Conservation (phyloP, 2,797 vertebrate genomes). For the Dermochelys coriacea region DNA sequence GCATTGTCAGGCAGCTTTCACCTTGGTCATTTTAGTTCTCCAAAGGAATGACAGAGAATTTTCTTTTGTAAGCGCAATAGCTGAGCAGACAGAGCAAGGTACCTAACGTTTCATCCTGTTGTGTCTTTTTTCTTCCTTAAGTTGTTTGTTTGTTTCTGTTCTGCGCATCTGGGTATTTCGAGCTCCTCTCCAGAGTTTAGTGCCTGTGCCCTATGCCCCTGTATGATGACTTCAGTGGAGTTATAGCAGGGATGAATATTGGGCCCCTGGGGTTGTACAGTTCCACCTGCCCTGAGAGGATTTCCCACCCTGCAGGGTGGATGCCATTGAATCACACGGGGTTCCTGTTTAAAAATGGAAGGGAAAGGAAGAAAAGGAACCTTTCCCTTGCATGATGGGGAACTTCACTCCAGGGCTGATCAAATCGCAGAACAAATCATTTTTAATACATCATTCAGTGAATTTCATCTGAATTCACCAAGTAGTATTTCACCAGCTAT, state of each 20-base stretch:
- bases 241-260: neutral
- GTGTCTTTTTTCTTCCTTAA: neutral
- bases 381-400: neutral
- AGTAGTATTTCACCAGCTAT: neutral
- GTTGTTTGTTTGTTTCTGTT: neutral
- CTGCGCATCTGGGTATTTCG: accelerated
- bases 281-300: accelerated
- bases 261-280: neutral
- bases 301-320: neutral
- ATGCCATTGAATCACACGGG: accelerated
- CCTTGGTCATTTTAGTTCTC: neutral
- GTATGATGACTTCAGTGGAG: neutral
- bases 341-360: neutral
- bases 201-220: neutral
- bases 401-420: neutral
- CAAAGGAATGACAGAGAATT: neutral
- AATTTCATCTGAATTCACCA: neutral
- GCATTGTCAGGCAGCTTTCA: neutral
- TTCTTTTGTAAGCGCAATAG: neutral
- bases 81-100: neutral
- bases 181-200: neutral
- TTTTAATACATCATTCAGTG: neutral
- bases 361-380: neutral
- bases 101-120: neutral
- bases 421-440: neutral